Evolutionary conservation across 2,113 vertebrate genomes (phyloP).

Genomic region (Etheostoma cragini): DNA sequence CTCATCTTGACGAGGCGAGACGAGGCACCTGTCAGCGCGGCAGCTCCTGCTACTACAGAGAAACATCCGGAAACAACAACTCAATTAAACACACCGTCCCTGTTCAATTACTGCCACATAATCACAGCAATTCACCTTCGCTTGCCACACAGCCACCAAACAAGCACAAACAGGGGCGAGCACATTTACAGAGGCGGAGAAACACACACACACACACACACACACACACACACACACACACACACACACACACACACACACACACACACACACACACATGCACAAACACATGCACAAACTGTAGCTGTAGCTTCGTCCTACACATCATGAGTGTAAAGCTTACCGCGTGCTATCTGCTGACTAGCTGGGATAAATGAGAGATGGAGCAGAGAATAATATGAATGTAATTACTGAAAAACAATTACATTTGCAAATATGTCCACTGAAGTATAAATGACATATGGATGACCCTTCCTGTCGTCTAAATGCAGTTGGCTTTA

Average conservation of each 20-base stretch:
- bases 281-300: too few relatives aligned
- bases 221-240: constrained; percentile 2
- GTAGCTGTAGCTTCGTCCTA: constrained; percentile 48
- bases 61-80: constrained; percentile 82
- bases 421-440: constrained; percentile 13
- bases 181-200: constrained; percentile 26
- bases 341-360: constrained; percentile 11
- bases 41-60: constrained; percentile 71
- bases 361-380: constrained; percentile 26
- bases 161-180: constrained; percentile 60
- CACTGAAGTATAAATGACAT: neutral
- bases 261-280: constrained; percentile 1
- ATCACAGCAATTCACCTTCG: constrained; percentile 82
- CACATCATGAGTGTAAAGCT: constrained; percentile 45
- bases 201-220: neutral
- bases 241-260: neutral
- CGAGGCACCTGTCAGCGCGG: constrained; percentile 74
- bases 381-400: constrained; percentile 9
- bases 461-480: neutral
- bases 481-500: neutral
- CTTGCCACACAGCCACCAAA: constrained; percentile 71
- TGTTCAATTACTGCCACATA: constrained; percentile 85
- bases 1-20: constrained; percentile 55
- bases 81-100: constrained; percentile 85
- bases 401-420: constrained; percentile 30